Conservation (phyloP, 2,797 vertebrate species). For the Gambelia wislizenii region DNA sequence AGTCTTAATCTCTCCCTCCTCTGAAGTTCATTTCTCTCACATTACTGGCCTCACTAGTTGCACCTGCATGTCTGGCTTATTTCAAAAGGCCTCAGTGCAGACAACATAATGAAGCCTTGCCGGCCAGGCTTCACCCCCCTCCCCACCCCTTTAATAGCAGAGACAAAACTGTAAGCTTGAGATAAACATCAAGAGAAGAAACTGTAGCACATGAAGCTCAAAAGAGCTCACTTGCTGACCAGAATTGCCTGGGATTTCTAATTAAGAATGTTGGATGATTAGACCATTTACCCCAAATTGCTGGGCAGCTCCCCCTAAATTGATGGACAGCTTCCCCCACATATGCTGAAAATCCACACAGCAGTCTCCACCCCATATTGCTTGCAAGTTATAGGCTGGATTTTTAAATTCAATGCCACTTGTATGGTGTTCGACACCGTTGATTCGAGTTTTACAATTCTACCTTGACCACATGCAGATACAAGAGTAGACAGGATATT, state of each 20-base stretch:
- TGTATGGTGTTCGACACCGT: neutral
- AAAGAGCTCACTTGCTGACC: too few relatives aligned
- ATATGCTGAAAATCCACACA: neutral
- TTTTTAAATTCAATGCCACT: neutral
- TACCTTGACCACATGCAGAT: neutral
- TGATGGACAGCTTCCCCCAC: too few relatives aligned
- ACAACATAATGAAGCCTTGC: slow-evolving; percentile 45
- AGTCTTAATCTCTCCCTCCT: slow-evolving; percentile 66
- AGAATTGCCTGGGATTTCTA: neutral
- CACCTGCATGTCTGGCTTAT: slow-evolving; percentile 50
- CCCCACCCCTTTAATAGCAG: slow-evolving; percentile 17
- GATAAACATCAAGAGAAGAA: slow-evolving; percentile 22
- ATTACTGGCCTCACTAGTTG: slow-evolving; percentile 52
- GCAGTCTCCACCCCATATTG: neutral
- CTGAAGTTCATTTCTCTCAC: slow-evolving; percentile 60
- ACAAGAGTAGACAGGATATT: neutral
- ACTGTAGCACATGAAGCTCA: slow-evolving; percentile 11
- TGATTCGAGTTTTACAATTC: neutral
- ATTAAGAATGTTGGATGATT: neutral
- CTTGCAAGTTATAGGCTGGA: neutral
- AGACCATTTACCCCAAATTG: neutral
- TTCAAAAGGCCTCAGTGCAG: slow-evolving; percentile 50
- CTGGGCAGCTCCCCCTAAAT: neutral
- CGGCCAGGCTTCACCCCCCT: neutral
- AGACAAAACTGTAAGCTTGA: slow-evolving; percentile 23